Percentiles rank a stretch among this genome's conserved stretches.
Conservation (phyloP, 1,140 invertebrate genomes). For the Ceratoteleas bidentatus region DNA sequence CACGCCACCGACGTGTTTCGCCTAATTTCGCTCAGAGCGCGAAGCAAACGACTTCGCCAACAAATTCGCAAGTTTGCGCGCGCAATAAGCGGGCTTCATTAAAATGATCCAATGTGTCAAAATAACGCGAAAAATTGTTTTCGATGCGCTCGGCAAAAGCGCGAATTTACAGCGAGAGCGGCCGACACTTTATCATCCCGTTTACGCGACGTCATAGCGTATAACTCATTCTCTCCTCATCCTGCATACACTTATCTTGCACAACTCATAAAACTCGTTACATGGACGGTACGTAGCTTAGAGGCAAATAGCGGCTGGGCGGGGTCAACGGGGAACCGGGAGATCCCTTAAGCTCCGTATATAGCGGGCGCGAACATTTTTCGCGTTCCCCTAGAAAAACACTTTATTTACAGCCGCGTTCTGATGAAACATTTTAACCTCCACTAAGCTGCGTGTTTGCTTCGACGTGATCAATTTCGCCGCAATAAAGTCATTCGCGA, state of each 20-base stretch:
- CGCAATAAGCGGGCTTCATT: conserved; percentile 42
- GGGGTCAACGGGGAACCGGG: conserved; percentile 33
- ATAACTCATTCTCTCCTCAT: conserved; percentile 68
- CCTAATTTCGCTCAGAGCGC: too few species aligned
- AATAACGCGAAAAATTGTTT: conserved; percentile 53
- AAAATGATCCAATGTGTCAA: conserved; percentile 48
- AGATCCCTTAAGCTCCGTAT: conserved; percentile 57
- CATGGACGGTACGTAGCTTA: conserved; percentile 62
- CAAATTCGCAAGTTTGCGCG: conserved; percentile 3
- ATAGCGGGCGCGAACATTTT: conserved; percentile 43
- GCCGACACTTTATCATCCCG: conserved; percentile 64
- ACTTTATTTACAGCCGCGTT: conserved; percentile 50
- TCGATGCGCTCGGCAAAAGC: conserved; percentile 51
- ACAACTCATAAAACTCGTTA: conserved; percentile 71
- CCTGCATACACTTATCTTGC: conserved; percentile 68
- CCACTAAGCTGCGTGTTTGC: conserved; percentile 17
- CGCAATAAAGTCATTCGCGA: conserved; percentile 6
- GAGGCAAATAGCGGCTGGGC: conserved; percentile 52
- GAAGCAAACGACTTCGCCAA: not conserved
- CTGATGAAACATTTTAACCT: conserved; percentile 47
- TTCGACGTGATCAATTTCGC: conserved; percentile 9
- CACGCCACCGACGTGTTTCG: not conserved
- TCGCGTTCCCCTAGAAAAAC: conserved; percentile 37
- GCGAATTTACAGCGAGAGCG: conserved; percentile 52
- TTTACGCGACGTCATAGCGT: conserved; percentile 62